Conservation (phyloP, 1,140 invertebrate species). For the Drosophila ananassae region DNA sequence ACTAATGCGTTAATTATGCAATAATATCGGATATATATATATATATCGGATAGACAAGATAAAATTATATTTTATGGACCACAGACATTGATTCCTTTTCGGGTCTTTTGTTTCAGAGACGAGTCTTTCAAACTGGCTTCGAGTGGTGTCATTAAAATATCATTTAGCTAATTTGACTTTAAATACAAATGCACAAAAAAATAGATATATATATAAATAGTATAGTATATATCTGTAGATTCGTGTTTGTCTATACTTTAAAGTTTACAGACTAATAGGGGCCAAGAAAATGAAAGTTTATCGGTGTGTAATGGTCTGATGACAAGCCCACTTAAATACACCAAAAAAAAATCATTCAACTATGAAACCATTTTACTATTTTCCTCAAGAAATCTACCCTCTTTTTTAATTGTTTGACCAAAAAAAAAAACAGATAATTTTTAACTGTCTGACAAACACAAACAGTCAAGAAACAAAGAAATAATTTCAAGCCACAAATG, state of each 20-base stretch:
- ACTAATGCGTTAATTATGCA: slow-evolving; percentile 57
- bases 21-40: slow-evolving; percentile 25
- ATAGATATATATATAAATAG: neutral
- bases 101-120: slow-evolving; percentile 15
- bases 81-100: slow-evolving; percentile 30
- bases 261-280: slow-evolving; percentile 9
- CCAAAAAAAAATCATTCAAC: slow-evolving; percentile 11
- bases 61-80: slow-evolving; percentile 52
- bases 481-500: slow-evolving; percentile 28
- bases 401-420: slow-evolving; percentile 9
- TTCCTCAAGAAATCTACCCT: neutral
- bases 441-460: too few relatives aligned
- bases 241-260: slow-evolving; percentile 2
- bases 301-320: slow-evolving; percentile 34
- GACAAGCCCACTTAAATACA: slow-evolving; percentile 28
- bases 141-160: slow-evolving; percentile 53
- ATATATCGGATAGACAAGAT: slow-evolving; percentile 38
- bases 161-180: slow-evolving; percentile 52
- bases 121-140: slow-evolving; percentile 26
- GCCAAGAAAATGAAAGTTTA: slow-evolving; percentile 38
- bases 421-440: too few relatives aligned
- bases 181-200: slow-evolving; percentile 10
- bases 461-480: slow-evolving; percentile 16
- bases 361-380: neutral
- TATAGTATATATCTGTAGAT: neutral